A percentile compares a stretch with the other conserved stretches of the same genome.
phyloP scores from a whole-genome alignment of 1,140 invertebrate genomes.

The Spodoptera frugiperda region DNA sequence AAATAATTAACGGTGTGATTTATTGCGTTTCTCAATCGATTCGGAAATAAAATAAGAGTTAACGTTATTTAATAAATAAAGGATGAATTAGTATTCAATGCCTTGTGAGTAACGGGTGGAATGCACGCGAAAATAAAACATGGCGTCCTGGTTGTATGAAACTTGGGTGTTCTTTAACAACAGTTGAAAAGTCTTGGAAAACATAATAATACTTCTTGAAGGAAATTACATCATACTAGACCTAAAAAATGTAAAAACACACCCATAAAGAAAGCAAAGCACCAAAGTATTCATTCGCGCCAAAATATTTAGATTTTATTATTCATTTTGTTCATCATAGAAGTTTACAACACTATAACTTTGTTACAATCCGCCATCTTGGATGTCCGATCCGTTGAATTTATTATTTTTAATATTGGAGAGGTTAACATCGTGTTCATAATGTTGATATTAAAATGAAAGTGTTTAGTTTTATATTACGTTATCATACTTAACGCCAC shows the following conservation, averaged over 20 bases:
- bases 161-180: background rate
- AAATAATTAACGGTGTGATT: conserved; percentile 17
- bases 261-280: conserved; percentile 19
- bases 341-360: conserved; percentile 34
- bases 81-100: conserved; percentile 1
- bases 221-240: conserved; percentile 12
- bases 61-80: background rate
- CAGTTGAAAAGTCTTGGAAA: conserved; percentile 37
- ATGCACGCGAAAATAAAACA: conserved; percentile 12
- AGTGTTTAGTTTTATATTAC: conserved; percentile 30
- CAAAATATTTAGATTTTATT: conserved; percentile 31
- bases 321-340: conserved; percentile 26
- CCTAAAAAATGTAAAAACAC: background rate
- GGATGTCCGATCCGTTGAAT: conserved; percentile 9
- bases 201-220: conserved; percentile 18
- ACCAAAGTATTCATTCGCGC: conserved; percentile 25
- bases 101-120: background rate
- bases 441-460: conserved; percentile 29
- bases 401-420: conserved; percentile 37
- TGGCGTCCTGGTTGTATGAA: background rate
- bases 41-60: conserved; percentile 9
- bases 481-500: conserved; percentile 23
- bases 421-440: conserved; percentile 3
- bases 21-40: conserved; percentile 13
- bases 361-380: conserved; percentile 14